Conservation (phyloP, 2,113 vertebrate species). For the Charadrius vociferus region DNA sequence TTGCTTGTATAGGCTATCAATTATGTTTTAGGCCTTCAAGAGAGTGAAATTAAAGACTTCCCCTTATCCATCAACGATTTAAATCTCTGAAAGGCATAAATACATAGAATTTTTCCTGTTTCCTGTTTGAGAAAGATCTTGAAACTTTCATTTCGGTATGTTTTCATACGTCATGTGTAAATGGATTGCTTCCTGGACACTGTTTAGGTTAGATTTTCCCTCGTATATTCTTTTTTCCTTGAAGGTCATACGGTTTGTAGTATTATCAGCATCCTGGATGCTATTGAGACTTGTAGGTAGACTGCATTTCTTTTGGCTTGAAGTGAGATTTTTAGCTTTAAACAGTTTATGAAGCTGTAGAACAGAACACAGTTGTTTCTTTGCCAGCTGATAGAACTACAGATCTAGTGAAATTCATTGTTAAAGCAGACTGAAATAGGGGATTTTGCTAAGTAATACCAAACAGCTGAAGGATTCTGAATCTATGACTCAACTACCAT, state of each 20-base stretch:
- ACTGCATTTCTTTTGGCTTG: not conserved
- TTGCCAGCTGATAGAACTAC: not conserved
- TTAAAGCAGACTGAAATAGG: not conserved
- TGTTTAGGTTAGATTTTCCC: not conserved
- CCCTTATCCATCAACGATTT: not conserved
- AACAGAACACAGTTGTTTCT: not conserved
- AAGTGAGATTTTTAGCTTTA: not conserved
- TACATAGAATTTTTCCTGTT: not conserved
- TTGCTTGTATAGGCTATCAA: not conserved
- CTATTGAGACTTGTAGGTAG: not conserved
- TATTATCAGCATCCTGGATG: not conserved
- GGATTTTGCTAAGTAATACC: not conserved
- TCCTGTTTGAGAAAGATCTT: not conserved
- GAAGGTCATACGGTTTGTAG: not conserved
- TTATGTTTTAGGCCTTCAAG: not conserved
- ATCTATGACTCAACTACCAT: not conserved
- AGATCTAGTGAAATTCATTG: not conserved
- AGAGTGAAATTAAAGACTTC: not conserved
- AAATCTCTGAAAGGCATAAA: not conserved
- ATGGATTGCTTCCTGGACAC: not conserved
- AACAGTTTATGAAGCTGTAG: not conserved
- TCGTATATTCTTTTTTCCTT: not conserved
- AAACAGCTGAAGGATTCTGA: not conserved
- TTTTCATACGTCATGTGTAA: not conserved
- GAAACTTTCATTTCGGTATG: not conserved